A percentile compares a stretch with the other conserved stretches of the same genome.
These are phyloP conservation scores for Microtus agrestis DNA, from an alignment of 2,797 vertebrate species.

Conservation along the genomic window DNA sequence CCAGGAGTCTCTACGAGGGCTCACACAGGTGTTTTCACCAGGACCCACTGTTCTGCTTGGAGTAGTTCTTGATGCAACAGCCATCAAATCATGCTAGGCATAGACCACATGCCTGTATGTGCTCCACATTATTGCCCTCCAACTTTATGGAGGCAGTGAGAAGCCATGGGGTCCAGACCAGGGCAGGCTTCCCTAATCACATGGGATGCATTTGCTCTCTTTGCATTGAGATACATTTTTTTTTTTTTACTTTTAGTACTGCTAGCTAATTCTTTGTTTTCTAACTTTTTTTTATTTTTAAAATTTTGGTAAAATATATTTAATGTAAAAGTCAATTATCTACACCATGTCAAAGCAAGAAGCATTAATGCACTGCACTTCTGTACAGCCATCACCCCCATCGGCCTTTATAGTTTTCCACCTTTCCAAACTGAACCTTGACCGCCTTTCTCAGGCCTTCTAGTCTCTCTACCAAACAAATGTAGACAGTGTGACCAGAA, in stretches of 20 bases:
- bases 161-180: no score
- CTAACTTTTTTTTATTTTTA: background rate
- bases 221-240: background rate
- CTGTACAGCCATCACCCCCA: background rate
- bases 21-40: background rate
- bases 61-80: background rate
- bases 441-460: background rate
- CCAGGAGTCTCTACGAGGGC: background rate
- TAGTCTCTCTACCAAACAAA: no score
- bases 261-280: background rate
- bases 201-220: no score
- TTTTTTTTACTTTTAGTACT: background rate
- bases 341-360: background rate
- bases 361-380: background rate
- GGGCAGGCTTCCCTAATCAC: no score
- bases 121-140: rapidly evolving
- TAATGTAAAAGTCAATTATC: background rate
- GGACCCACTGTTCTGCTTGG: background rate
- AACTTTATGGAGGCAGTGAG: no score
- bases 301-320: background rate
- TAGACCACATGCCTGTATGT: background rate
- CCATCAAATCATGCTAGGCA: background rate
- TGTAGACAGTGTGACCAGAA: background rate
- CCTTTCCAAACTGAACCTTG: background rate
- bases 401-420: background rate